Conservation (phyloP, 2,797 vertebrate species). For the Tinamus major region DNA sequence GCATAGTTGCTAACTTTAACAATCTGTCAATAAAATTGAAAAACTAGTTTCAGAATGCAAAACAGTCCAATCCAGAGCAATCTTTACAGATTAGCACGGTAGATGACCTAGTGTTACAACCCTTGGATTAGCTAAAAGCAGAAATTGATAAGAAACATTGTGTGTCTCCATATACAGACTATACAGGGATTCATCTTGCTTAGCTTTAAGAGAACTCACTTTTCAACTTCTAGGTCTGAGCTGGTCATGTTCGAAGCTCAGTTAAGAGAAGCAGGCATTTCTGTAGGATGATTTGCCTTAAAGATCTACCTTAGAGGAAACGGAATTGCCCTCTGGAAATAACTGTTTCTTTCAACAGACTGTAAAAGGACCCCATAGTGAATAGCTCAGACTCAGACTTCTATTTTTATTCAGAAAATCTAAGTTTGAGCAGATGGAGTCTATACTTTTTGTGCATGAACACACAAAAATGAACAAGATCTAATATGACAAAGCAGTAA, state of each 20-base stretch:
- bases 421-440: not conserved
- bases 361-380: not conserved
- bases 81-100: not conserved
- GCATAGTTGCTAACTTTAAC: not conserved
- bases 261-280: not conserved
- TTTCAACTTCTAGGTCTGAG: not conserved
- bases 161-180: not conserved
- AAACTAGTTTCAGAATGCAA: not conserved
- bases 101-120: not conserved
- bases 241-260: not conserved
- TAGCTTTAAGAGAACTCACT: not conserved
- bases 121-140: not conserved
- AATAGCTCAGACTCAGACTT: not conserved
- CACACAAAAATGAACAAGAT: not conserved
- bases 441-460: not conserved
- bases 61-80: not conserved
- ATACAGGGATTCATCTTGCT: not conserved
- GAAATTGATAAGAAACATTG: not conserved
- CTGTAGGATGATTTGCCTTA: not conserved
- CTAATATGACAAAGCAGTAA: not conserved
- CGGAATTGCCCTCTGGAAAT: constrained; percentile 4
- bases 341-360: not conserved
- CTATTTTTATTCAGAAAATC: constrained; percentile 9
- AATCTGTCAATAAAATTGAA: not conserved
- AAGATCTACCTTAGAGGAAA: not conserved